Evolutionary conservation across 2,113 vertebrate genomes (phyloP).

Genomic region (Calidris pugnax): DNA sequence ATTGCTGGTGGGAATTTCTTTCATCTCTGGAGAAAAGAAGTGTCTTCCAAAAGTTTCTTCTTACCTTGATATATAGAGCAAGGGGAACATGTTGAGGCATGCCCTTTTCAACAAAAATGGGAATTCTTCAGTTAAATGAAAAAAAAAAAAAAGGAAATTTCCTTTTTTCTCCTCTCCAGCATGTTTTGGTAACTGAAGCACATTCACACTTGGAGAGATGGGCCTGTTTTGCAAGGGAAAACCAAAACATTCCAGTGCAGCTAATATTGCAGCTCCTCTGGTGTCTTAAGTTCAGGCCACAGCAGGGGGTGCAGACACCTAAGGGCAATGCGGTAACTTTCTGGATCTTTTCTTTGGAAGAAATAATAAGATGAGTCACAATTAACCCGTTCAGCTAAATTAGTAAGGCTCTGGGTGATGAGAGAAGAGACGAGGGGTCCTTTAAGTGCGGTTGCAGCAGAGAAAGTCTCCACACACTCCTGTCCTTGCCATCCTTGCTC

Average conservation of each 20-base stretch:
- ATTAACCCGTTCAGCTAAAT: conserved; percentile 2
- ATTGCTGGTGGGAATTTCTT: not conserved
- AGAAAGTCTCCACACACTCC: not conserved
- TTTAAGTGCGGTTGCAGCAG: not conserved
- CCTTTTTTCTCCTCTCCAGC: not conserved
- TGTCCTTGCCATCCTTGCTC: not conserved
- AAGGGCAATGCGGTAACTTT: conserved; percentile 17
- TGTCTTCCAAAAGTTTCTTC: not conserved
- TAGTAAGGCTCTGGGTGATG: not conserved
- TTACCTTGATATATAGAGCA: not conserved
- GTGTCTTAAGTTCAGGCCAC: conserved; percentile 59
- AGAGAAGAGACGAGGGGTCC: not conserved
- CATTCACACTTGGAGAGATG: conserved; percentile 21
- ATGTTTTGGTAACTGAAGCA: conserved; percentile 35
- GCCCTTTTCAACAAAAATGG: not conserved
- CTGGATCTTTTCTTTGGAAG: conserved; percentile 55
- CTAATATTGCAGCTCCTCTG: conserved; percentile 43
- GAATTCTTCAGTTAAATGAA: not conserved
- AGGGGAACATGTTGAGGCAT: not conserved
- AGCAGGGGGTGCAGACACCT: conserved; percentile 56
- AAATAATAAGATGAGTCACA: conserved; percentile 19
- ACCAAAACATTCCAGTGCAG: conserved; percentile 59
- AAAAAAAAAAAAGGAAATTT: not conserved
- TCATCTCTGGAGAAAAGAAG: not conserved
- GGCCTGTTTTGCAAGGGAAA: conserved; percentile 55